Evolutionary conservation across 2,797 vertebrate species (phyloP).

Genomic region (Neosilurus mollespiculum): DNA sequence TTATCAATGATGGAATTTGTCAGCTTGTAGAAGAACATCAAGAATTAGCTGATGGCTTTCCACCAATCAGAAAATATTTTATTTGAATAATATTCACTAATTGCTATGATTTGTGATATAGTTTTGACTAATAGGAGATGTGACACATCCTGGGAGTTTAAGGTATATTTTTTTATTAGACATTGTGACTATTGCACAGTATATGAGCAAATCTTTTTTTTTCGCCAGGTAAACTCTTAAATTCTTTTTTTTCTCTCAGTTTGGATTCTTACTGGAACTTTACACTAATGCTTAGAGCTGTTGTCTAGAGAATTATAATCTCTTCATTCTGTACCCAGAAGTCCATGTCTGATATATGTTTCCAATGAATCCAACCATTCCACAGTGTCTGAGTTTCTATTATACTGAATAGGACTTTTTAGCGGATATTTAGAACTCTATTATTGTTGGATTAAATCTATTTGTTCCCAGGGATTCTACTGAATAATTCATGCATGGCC

Average conservation of each 20-base stretch:
- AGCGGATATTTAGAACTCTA: not conserved
- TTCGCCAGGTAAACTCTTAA: no score
- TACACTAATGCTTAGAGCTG: no score
- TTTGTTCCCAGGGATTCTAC: slow-evolving; percentile 12
- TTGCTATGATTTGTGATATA: not conserved
- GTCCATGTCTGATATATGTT: slow-evolving; percentile 3
- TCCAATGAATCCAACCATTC: not conserved
- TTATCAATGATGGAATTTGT: no score
- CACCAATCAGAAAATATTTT: no score
- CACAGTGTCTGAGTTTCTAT: not conserved
- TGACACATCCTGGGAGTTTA: not conserved
- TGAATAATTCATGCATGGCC: slow-evolving; percentile 32
- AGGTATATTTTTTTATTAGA: not conserved
- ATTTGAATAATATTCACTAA: no score
- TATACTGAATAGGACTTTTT: not conserved
- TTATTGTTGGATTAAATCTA: slow-evolving; percentile 7
- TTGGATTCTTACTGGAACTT: not conserved
- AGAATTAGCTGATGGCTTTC: no score
- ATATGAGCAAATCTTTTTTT: not conserved
- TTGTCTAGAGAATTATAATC: not conserved
- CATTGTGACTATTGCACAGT: no score
- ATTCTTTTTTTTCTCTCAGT: not conserved
- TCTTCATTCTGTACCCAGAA: not conserved
- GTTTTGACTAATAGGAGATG: not conserved
- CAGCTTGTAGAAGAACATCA: no score